phyloP scores from a whole-genome alignment of 2,888 invertebrate genomes.

The Polietes domitor region DNA sequence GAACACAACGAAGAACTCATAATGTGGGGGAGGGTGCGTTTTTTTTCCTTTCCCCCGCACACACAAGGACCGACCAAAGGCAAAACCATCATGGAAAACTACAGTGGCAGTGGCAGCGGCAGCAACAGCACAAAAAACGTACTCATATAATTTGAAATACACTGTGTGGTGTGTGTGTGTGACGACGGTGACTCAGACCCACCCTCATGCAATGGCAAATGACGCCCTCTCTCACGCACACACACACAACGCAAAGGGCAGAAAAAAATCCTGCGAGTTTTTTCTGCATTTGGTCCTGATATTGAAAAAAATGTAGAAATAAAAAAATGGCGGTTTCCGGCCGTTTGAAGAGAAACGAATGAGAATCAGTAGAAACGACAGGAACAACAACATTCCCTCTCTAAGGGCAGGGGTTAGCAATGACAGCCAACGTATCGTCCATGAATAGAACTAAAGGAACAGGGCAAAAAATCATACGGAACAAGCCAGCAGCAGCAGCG shows the following conservation, averaged over 20 bases:
- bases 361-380: constrained; percentile 35
- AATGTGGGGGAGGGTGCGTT: constrained; percentile 13
- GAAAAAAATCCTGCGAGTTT: constrained; percentile 54
- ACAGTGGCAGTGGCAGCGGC: not conserved
- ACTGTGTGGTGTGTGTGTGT: no score
- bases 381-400: constrained; percentile 32
- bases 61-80: constrained; percentile 6
- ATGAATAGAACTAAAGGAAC: constrained; percentile 7
- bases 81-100: constrained; percentile 56
- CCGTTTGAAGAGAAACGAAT: constrained; percentile 64
- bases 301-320: constrained; percentile 54
- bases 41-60: constrained; percentile 5
- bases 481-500: no score
- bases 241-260: not conserved
- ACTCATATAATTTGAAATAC: constrained; percentile 40
- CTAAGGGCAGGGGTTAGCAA: constrained; percentile 64
- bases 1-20: constrained; percentile 23
- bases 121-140: constrained; percentile 35
- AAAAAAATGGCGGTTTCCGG: constrained; percentile 74
- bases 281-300: constrained; percentile 41
- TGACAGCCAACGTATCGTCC: constrained; percentile 52
- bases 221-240: constrained; percentile 63
- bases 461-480: not conserved
- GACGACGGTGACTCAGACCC: constrained; percentile 35
- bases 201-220: constrained; percentile 48